Evolutionary conservation across 64 coral and sea anemone species (phyloP).

Genomic region (Montipora sp.): DNA sequence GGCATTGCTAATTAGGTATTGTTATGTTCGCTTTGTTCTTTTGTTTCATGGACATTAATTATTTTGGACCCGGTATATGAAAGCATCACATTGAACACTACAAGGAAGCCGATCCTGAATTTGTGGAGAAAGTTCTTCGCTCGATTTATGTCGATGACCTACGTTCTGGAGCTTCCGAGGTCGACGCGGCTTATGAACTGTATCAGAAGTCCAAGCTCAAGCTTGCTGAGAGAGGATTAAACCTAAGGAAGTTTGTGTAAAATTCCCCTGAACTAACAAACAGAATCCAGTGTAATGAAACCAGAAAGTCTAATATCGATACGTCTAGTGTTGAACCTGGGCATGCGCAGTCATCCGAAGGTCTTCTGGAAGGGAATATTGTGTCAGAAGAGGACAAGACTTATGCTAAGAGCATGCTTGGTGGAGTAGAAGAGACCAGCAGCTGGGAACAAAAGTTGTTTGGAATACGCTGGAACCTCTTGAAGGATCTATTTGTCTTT

Average conservation of each 20-base stretch:
- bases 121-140: background rate
- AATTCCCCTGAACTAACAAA: slow-evolving; percentile 34
- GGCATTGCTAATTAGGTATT: no score
- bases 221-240: slow-evolving; percentile 57
- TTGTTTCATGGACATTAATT: no score
- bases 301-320: background rate
- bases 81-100: slow-evolving; percentile 26
- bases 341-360: background rate
- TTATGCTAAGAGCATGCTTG: background rate
- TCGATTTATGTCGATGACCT: slow-evolving; percentile 45
- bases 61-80: no score
- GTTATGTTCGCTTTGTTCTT: no score
- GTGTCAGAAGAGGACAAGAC: background rate
- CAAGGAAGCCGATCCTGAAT: background rate
- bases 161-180: background rate
- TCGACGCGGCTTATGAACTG: background rate
- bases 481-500: no score
- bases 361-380: background rate
- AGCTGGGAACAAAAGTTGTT: no score
- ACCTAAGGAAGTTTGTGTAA: slow-evolving; percentile 47
- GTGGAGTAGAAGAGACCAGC: no score
- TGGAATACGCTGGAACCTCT: no score
- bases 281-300: background rate
- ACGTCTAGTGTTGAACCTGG: background rate
- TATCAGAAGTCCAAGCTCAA: slow-evolving; percentile 31